phyloP scores from a whole-genome alignment of 2,888 invertebrate species.

The Drosophila dives region DNA sequence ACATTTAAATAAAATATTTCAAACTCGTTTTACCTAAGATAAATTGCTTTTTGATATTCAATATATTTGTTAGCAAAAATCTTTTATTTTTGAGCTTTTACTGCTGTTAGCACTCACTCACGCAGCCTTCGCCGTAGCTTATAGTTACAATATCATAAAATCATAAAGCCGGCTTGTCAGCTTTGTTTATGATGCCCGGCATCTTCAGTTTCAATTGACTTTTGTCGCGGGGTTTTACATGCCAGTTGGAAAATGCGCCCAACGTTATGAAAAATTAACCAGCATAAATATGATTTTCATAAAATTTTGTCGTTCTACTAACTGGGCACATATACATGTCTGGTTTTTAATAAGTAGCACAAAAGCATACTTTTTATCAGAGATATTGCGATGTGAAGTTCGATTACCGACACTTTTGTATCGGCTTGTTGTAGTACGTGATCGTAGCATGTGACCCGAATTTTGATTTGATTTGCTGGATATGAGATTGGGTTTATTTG shows the following conservation, averaged over 20 bases:
- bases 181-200: constrained; percentile 40
- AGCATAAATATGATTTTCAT: constrained; percentile 31
- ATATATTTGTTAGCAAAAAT: constrained; percentile 19
- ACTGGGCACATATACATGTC: not conserved
- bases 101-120: constrained; percentile 29
- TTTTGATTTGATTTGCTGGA: constrained; percentile 50
- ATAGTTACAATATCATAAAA: constrained; percentile 50
- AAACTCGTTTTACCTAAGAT: not conserved
- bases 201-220: constrained; percentile 62
- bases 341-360: not conserved
- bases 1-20: not conserved
- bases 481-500: constrained; percentile 16
- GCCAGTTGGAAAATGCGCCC: constrained; percentile 63
- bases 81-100: constrained; percentile 21
- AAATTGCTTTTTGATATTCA: constrained; percentile 2
- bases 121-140: constrained; percentile 48
- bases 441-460: constrained; percentile 66
- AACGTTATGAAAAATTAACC: not conserved
- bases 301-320: constrained; percentile 29
- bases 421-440: constrained; percentile 52
- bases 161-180: constrained; percentile 31
- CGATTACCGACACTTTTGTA: constrained; percentile 65
- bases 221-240: constrained; percentile 54
- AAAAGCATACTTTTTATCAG: constrained; percentile 27
- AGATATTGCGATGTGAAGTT: constrained; percentile 43